These are phyloP conservation scores for Cavia aperea DNA, from an alignment of 2,113 vertebrate species.

Conservation along the genomic window DNA sequence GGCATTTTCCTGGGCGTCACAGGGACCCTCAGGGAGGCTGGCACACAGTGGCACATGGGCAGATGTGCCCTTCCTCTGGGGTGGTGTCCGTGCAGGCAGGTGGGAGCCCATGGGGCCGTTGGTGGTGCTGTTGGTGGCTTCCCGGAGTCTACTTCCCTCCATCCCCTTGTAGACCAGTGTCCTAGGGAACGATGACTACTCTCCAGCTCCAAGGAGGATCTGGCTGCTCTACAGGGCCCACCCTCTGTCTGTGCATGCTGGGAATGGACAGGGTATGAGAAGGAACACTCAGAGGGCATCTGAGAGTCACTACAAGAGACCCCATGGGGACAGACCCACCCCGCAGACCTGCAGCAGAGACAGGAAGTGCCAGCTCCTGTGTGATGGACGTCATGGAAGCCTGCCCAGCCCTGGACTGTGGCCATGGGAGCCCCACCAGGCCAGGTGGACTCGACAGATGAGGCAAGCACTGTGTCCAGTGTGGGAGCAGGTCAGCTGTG, in stretches of 20 bases:
- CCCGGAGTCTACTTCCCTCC: background rate
- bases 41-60: background rate
- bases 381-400: too few relatives aligned
- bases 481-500: background rate
- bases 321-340: background rate
- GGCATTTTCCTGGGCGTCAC: background rate
- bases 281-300: fast-evolving
- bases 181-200: too few relatives aligned
- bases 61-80: too few relatives aligned
- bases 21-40: too few relatives aligned
- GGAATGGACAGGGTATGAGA: background rate
- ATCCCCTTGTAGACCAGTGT: too few relatives aligned
- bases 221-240: too few relatives aligned
- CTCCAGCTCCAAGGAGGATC: background rate
- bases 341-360: background rate
- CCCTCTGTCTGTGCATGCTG: background rate
- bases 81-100: background rate
- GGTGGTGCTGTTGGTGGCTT: background rate
- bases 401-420: background rate
- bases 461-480: background rate
- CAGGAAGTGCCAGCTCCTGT: background rate
- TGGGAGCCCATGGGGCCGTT: fast-evolving
- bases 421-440: background rate
- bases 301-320: background rate
- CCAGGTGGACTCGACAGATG: background rate